Evolutionary conservation across 2,888 invertebrate species (phyloP).

Genomic region (Athalia rosae): DNA sequence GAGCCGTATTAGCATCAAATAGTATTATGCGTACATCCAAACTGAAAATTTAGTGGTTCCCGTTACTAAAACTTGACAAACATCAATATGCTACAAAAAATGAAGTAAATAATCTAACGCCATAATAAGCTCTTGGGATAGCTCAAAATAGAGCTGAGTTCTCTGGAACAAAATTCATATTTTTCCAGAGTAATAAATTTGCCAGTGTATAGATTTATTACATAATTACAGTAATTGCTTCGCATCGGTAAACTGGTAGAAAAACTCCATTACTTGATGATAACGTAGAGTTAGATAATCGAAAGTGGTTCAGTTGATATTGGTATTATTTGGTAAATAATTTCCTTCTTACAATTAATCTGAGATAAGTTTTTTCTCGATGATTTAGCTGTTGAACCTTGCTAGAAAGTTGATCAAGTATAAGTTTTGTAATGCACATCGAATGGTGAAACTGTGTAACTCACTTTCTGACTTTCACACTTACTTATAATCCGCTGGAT

Average conservation of each 20-base stretch:
- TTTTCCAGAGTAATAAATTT: too few species aligned
- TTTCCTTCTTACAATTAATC: neutral
- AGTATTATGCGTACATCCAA: neutral
- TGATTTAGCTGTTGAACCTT: neutral
- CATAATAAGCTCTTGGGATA: too few species aligned
- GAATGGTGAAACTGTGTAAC: constrained; percentile 35
- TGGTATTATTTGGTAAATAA: too few species aligned
- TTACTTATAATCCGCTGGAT: constrained; percentile 27
- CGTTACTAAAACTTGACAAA: neutral
- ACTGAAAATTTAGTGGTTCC: constrained; percentile 20
- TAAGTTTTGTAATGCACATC: constrained; percentile 34
- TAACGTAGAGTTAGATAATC: too few species aligned
- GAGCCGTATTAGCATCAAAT: neutral
- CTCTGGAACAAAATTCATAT: too few species aligned
- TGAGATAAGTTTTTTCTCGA: neutral
- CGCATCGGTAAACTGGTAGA: neutral
- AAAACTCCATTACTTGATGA: neutral
- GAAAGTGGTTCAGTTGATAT: neutral
- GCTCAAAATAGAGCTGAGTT: too few species aligned
- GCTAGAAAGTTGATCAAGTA: constrained; percentile 39
- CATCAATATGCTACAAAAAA: too few species aligned
- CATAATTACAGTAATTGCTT: too few species aligned
- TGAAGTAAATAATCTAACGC: too few species aligned
- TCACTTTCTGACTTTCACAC: constrained; percentile 43
- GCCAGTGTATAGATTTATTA: too few species aligned